Conservation (phyloP, 2,888 invertebrate genomes). For the Temnothorax unifasciatus region DNA sequence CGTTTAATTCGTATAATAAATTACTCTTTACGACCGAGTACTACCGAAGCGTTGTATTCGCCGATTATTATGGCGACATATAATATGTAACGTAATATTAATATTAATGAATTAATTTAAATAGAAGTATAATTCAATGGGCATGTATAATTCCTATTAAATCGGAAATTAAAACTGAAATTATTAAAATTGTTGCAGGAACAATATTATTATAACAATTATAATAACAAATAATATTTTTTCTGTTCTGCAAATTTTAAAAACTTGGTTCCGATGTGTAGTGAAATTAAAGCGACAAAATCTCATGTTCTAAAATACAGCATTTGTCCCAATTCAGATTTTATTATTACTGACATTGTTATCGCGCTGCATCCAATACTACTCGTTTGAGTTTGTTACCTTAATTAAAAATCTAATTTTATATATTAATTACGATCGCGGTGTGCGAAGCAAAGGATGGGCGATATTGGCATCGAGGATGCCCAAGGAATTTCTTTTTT, state of each 20-base stretch:
- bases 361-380: not conserved
- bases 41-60: not conserved
- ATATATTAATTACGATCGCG: conserved; percentile 18
- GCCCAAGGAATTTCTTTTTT: conserved; percentile 3
- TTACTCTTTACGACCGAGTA: conserved; percentile 38
- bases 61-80: conserved; percentile 35
- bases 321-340: not conserved
- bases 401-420: conserved; percentile 14
- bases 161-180: conserved; percentile 34
- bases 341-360: not conserved
- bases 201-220: not conserved
- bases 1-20: conserved; percentile 50
- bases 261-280: not conserved
- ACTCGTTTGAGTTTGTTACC: not conserved
- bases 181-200: not conserved
- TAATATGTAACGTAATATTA: conserved; percentile 45
- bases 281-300: not conserved
- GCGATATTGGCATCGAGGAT: not conserved
- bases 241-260: not conserved
- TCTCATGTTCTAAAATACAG: not conserved
- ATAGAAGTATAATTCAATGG: conserved; percentile 25
- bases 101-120: conserved; percentile 48
- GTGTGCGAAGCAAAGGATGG: not conserved
- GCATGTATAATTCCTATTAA: conserved; percentile 11
- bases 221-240: conserved; percentile 11